phyloP scores from a whole-genome alignment of 2,888 invertebrate species.

The Epirrita christyi region DNA sequence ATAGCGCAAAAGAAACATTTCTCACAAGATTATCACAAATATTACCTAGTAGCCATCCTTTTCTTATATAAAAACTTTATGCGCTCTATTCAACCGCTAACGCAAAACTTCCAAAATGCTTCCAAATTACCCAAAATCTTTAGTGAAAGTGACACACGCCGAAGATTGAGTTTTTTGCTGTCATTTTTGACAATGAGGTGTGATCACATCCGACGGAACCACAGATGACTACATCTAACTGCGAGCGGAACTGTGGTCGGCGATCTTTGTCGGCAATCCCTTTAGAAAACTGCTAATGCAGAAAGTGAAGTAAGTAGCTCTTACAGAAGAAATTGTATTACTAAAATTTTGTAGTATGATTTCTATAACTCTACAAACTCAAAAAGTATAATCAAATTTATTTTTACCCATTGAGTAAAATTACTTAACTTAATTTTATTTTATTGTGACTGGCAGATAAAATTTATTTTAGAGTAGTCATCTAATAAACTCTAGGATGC shows the following conservation, averaged over 20 bases:
- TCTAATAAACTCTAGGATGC: too few species aligned
- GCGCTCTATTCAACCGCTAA: conserved; percentile 7
- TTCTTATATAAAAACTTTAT: conserved; percentile 1
- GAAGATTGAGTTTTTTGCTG: conserved; percentile 13
- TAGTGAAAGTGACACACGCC: conserved; percentile 33
- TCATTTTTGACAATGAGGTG: conserved; percentile 14
- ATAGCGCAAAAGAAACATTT: conserved; percentile 10
- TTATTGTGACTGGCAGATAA: too few species aligned
- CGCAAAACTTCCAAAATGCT: conserved; percentile 8
- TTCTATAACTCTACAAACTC: too few species aligned
- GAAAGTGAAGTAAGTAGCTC: too few species aligned
- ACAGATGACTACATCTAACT: conserved; percentile 1
- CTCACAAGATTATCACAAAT: background rate
- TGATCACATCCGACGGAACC: conserved; percentile 23
- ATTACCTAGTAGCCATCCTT: background rate
- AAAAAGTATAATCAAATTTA: too few species aligned
- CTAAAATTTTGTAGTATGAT: too few species aligned
- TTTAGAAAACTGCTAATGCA: background rate
- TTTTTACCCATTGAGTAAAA: too few species aligned
- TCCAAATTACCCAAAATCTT: conserved; percentile 22
- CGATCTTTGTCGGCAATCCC: background rate
- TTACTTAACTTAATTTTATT: too few species aligned
- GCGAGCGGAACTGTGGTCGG: conserved; percentile 8
- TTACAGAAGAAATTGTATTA: too few species aligned
- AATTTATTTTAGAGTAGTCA: too few species aligned